Conservation (phyloP, 2,888 invertebrate genomes). For the Tiliacea aurago region DNA sequence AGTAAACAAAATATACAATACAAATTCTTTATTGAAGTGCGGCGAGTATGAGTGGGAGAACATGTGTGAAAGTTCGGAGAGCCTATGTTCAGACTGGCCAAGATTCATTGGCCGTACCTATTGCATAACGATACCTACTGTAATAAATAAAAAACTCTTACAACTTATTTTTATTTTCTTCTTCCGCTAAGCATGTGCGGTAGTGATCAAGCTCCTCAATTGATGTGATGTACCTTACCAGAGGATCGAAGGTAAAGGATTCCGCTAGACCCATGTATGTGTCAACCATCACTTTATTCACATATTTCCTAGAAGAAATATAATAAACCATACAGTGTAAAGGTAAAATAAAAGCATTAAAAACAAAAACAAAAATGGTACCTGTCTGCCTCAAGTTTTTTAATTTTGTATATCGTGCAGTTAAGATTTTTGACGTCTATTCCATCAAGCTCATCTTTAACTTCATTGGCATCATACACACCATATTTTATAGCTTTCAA, state of each 20-base stretch:
- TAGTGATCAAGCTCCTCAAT: constrained; percentile 8
- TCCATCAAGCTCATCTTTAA: constrained; percentile 72
- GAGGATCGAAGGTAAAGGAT: constrained; percentile 18
- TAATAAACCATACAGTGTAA: background rate
- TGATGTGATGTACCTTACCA: constrained; percentile 21
- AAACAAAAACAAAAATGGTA: constrained; percentile 37
- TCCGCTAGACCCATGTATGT: constrained; percentile 40
- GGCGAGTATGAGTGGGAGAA: too few species aligned
- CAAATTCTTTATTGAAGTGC: too few species aligned
- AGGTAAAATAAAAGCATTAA: background rate
- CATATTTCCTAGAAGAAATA: constrained; percentile 42
- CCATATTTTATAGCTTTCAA: constrained; percentile 74
- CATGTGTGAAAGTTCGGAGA: too few species aligned
- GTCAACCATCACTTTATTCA: constrained; percentile 20
- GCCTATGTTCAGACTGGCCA: too few species aligned
- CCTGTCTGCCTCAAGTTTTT: constrained; percentile 81
- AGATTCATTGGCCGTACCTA: too few species aligned
- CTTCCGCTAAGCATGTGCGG: constrained; percentile 32
- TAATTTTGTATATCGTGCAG: constrained; percentile 76
- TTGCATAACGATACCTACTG: background rate
- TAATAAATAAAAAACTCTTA: constrained; percentile 19
- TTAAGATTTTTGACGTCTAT: constrained; percentile 71
- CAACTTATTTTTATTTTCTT: constrained; percentile 46
- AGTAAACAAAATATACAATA: too few species aligned
- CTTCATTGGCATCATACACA: constrained; percentile 52